A percentile compares a stretch with the other conserved stretches of the same genome.
These are phyloP conservation scores for Diaprepes abbreviatus DNA, from an alignment of 2,888 invertebrate genomes.

Conservation along the genomic window DNA sequence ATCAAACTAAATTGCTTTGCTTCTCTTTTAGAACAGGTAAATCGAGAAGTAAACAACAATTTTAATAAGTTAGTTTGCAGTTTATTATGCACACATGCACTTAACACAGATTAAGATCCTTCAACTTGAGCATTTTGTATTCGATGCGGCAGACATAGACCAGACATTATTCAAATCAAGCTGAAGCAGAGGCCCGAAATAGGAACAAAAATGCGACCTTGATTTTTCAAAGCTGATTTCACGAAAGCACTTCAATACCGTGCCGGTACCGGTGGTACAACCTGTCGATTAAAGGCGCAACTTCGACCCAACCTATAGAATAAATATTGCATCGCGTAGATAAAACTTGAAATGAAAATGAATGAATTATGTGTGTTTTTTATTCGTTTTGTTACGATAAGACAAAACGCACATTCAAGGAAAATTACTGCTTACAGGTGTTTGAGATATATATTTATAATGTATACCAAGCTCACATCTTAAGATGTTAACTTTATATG, in stretches of 20 bases:
- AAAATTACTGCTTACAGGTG: too few relatives aligned
- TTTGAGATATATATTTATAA: too few relatives aligned
- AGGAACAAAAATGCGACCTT: conserved; percentile 45
- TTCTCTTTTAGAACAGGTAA: too few relatives aligned
- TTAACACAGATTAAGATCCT: conserved; percentile 18
- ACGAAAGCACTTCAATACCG: conserved; percentile 5
- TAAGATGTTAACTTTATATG: too few relatives aligned
- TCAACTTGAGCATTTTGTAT: conserved; percentile 31
- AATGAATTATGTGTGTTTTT: too few relatives aligned
- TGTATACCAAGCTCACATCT: too few relatives aligned
- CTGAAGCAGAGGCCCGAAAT: conserved; percentile 28
- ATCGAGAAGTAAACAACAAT: too few relatives aligned
- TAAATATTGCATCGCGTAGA: neutral
- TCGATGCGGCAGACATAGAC: conserved; percentile 39
- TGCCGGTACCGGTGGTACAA: conserved; percentile 10
- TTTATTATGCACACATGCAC: neutral
- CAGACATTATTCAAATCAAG: conserved; percentile 41
- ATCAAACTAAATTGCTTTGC: too few relatives aligned
- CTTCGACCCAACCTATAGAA: neutral
- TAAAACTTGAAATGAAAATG: too few relatives aligned
- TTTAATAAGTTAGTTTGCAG: neutral
- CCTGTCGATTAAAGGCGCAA: neutral
- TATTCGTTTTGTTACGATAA: too few relatives aligned
- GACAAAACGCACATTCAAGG: too few relatives aligned
- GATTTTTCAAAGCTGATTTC: conserved; percentile 28